phyloP scores from a whole-genome alignment of 2,888 invertebrate genomes.

The Hyppa rectilinea region DNA sequence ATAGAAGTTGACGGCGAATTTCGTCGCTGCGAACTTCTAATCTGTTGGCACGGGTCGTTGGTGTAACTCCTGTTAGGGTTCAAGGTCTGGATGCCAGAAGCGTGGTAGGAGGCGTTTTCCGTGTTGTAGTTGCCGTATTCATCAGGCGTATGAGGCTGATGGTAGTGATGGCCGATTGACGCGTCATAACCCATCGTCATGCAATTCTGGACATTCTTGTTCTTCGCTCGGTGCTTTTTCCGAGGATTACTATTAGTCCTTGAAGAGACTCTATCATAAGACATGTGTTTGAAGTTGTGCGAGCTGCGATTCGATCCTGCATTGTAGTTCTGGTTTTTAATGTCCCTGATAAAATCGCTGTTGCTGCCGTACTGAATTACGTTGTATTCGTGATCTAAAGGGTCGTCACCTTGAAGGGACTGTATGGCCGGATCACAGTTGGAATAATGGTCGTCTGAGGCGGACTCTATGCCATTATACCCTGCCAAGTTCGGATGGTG shows the following conservation, averaged over 20 bases:
- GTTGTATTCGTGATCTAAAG: constrained; percentile 89
- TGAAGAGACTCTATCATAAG: constrained; percentile 87
- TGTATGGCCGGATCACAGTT: constrained; percentile 89
- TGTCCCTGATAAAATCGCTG: constrained; percentile 87
- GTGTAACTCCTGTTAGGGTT: constrained; percentile 90
- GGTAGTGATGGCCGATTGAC: constrained; percentile 87
- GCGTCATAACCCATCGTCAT: constrained; percentile 91
- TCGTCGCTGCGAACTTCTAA: constrained; percentile 85
- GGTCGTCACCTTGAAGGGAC: constrained; percentile 87
- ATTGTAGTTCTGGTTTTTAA: constrained; percentile 90
- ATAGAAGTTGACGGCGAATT: constrained; percentile 87
- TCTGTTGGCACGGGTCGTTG: constrained; percentile 80
- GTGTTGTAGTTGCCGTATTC: constrained; percentile 87
- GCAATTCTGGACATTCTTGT: constrained; percentile 89
- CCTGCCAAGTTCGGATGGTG: constrained; percentile 85
- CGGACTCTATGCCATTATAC: constrained; percentile 88
- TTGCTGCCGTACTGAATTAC: constrained; percentile 89
- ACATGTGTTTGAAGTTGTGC: constrained; percentile 89
- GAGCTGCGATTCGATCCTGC: constrained; percentile 88
- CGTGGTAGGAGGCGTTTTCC: constrained; percentile 88
- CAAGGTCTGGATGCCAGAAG: constrained; percentile 88
- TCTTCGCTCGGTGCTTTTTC: constrained; percentile 88
- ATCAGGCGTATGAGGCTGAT: constrained; percentile 89
- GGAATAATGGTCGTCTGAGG: constrained; percentile 89
- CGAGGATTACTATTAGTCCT: constrained; percentile 89